phyloP scores from a whole-genome alignment of 2,113 vertebrate species.

The Thomomys bottae region DNA sequence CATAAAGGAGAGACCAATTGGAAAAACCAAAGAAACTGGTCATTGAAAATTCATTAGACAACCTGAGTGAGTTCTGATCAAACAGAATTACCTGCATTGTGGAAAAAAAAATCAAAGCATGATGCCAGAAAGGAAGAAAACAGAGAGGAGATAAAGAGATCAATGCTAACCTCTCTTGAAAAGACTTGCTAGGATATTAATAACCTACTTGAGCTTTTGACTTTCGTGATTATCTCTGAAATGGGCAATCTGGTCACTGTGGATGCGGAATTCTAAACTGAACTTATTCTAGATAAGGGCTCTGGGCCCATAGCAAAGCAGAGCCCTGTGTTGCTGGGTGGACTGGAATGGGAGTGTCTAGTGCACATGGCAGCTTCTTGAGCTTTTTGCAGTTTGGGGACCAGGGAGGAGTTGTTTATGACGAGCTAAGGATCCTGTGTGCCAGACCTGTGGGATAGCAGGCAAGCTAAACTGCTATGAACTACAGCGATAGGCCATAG shows the following conservation, averaged over 20 bases:
- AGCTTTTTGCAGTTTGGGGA: background rate
- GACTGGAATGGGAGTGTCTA: background rate
- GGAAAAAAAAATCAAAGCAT: slow-evolving; percentile 69
- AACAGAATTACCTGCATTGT: slow-evolving; percentile 75
- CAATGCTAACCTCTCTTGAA: slow-evolving; percentile 73
- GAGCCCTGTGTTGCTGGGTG: too few species aligned
- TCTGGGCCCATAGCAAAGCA: rapidly evolving
- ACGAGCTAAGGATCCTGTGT: background rate
- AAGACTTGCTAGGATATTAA: slow-evolving; percentile 74
- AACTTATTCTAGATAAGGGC: slow-evolving; percentile 48
- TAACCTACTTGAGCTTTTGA: slow-evolving; percentile 78
- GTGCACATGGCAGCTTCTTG: background rate
- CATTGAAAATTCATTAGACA: slow-evolving; percentile 71
- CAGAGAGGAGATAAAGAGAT: slow-evolving; percentile 78
- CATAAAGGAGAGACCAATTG: background rate
- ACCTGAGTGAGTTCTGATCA: slow-evolving; percentile 56
- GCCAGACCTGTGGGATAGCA: background rate
- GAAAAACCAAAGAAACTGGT: slow-evolving; percentile 35
- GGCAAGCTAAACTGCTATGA: background rate
- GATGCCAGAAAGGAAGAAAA: slow-evolving; percentile 49
- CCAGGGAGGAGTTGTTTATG: background rate
- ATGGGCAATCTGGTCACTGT: slow-evolving; percentile 58
- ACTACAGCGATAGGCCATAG: background rate
- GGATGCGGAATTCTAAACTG: slow-evolving; percentile 45
- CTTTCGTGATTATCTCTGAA: slow-evolving; percentile 58